Conservation (phyloP, 2,113 vertebrate genomes). For the Percina caprodes region DNA sequence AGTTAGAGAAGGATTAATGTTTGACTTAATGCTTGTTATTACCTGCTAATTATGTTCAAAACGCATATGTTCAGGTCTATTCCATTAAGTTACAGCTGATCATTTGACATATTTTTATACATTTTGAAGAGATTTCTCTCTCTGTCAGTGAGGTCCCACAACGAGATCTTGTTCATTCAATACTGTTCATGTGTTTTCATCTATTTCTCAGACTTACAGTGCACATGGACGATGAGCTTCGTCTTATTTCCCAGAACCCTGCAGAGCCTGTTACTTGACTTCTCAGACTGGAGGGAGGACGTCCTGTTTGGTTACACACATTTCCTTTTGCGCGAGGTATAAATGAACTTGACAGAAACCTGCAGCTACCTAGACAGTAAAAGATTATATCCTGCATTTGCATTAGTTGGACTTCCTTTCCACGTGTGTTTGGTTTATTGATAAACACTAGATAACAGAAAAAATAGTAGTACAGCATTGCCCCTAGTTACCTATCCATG, state of each 20-base stretch:
- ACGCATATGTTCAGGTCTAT: background rate
- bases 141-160: background rate
- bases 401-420: background rate
- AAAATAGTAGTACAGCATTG: background rate
- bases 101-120: too few relatives aligned
- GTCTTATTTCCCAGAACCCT: slow-evolving; percentile 97
- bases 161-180: background rate
- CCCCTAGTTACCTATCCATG: background rate
- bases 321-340: slow-evolving; percentile 93
- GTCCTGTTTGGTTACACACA: slow-evolving; percentile 97
- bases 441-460: background rate
- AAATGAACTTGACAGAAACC: background rate
- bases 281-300: slow-evolving; percentile 97
- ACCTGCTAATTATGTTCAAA: background rate
- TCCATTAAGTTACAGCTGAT: background rate
- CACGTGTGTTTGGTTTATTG: background rate
- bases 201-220: slow-evolving; percentile 89
- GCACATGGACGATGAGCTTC: slow-evolving; percentile 98
- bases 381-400: background rate
- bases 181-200: background rate
- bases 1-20: slow-evolving; percentile 21
- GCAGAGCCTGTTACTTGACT: slow-evolving; percentile 96
- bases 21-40: too few relatives aligned
- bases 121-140: background rate
- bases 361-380: background rate